Evolutionary conservation across 2,888 invertebrate species (phyloP).

Genomic region (Mongoloraphidia duomilia): DNA sequence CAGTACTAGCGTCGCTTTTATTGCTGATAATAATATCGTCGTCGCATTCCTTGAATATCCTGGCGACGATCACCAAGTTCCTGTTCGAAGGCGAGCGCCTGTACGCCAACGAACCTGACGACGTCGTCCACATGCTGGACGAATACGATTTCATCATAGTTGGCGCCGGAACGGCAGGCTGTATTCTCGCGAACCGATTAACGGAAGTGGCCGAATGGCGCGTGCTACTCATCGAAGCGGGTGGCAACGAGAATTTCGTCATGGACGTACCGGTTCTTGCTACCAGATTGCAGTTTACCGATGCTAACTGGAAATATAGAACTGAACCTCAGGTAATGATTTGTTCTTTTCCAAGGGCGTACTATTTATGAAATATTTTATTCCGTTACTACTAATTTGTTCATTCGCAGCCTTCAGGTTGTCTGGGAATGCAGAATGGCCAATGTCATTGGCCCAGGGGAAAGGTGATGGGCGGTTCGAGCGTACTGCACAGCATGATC

Average conservation of each 20-base stretch:
- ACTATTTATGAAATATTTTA: no score
- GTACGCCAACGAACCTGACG: constrained; percentile 37
- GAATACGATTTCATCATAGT: constrained; percentile 66
- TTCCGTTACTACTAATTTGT: constrained; percentile 24
- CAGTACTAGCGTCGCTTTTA: no score
- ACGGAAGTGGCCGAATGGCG: constrained; percentile 54
- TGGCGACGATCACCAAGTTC: constrained; percentile 38
- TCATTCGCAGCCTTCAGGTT: constrained; percentile 60
- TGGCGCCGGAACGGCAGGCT: constrained; percentile 71
- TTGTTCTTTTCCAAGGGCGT: no score
- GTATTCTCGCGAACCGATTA: constrained; percentile 57
- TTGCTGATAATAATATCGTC: background rate
- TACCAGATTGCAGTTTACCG: constrained; percentile 53
- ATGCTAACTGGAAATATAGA: constrained; percentile 68
- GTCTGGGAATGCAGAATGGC: constrained; percentile 62
- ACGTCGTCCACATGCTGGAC: constrained; percentile 32
- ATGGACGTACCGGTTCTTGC: constrained; percentile 67
- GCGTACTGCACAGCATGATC: constrained; percentile 80
- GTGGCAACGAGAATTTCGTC: constrained; percentile 46
- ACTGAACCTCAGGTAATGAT: constrained; percentile 48
- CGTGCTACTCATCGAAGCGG: constrained; percentile 59
- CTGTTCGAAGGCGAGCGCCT: constrained; percentile 38
- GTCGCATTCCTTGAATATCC: constrained; percentile 9
- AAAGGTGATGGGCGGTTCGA: constrained; percentile 73
- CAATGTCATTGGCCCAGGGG: constrained; percentile 73